Evolutionary conservation across 1,140 invertebrate genomes (phyloP), one percentile per base, ranked within the genome.

Genomic region (Ephestia elutella): DNA sequence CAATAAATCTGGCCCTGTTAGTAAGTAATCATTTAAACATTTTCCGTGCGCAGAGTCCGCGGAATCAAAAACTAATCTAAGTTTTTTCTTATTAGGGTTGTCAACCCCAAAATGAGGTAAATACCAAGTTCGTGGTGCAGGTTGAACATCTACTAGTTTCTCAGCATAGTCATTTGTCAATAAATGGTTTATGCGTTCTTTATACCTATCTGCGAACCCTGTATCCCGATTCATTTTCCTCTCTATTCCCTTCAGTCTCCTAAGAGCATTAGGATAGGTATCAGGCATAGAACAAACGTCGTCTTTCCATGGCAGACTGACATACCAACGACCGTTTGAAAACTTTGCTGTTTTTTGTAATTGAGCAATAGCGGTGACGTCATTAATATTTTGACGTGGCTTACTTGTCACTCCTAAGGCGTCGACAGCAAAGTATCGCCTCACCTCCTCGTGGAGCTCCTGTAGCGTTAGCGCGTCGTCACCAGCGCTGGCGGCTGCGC

Each of bases 131-230:
- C 11, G 3, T 3, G 11, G 9, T 13, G 11, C 15, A n/a, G 28
- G 30, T 5, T 48, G 4, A 15, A 20, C n/a, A 25, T 49, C 44
- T 18, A 11, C 18, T 21, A 56, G 11, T 15, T 56, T 38, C 20
- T n/a, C 19, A 35, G 59, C 59, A 38, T 30, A 60, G 35, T 60
- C 44, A 18, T 60, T 60, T 5, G 11, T 20, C 1, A 60, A 56
- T 28, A 60, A 51, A 56, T 60, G 59, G n/a, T 50, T 35, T 13
- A 60, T 28, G 0, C 59, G 20, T 3, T 60, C 59, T n/a, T 49
- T 56, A 21, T 60, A 60, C 18, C 59, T 15, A 1, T 51, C 35
- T 35, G 54, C 35, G 30, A 32, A 60, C 7, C 51, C 53, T 19
- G n/a, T 9, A 49, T 55, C 25, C 11, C 8, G 3, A 11, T 55